Base-by-base conservation (phyloP, 1,140 invertebrate genomes). In the Epicauta chinensis region DNA sequence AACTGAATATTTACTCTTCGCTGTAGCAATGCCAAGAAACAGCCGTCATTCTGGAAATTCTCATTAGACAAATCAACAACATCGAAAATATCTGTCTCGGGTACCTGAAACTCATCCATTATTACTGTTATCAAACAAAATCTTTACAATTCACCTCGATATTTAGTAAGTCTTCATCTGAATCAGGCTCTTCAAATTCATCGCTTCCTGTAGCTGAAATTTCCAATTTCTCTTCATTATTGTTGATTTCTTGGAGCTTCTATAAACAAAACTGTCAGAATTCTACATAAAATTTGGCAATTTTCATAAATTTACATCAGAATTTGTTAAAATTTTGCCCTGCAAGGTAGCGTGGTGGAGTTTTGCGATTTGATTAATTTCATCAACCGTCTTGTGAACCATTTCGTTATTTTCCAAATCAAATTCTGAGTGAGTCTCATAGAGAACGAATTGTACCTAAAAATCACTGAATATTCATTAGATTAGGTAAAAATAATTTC, bases 71-170 rank as follows among this genome's bases (percentile, higher is more conserved):
- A 62, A 4, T 64, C 70, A 16, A 73, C 69, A 30, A 76, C 70
- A 64, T 85, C 80, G 60, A 88, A 89, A 43, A 87, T 66, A 71
- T 89, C 86, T 51, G 81, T 81, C 39, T 82, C 74, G 1, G 85
- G 85, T 1, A 87, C 75, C 80, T 83, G 9, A n/a, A n/a, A n/a
- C n/a, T n/a, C n/a, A n/a, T n/a, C n/a, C n/a, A n/a, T n/a, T n/a
- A n/a, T n/a, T n/a, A n/a, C n/a, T n/a, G n/a, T n/a, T n/a, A n/a
- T n/a, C n/a, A n/a, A n/a, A n/a, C n/a, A n/a, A n/a, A n/a, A n/a
- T n/a, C n/a, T n/a, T n/a, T n/a, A n/a, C n/a, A n/a, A n/a, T n/a
- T n/a, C n/a, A n/a, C n/a, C n/a, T n/a, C n/a, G n/a, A n/a, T n/a
- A n/a, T n/a, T n/a, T n/a, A n/a, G n/a, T n/a, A n/a, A n/a, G 6